Evolutionary conservation across 2,888 invertebrate genomes (phyloP), one percentile per base, ranked within the genome.

Genomic region (Meganola albula): DNA sequence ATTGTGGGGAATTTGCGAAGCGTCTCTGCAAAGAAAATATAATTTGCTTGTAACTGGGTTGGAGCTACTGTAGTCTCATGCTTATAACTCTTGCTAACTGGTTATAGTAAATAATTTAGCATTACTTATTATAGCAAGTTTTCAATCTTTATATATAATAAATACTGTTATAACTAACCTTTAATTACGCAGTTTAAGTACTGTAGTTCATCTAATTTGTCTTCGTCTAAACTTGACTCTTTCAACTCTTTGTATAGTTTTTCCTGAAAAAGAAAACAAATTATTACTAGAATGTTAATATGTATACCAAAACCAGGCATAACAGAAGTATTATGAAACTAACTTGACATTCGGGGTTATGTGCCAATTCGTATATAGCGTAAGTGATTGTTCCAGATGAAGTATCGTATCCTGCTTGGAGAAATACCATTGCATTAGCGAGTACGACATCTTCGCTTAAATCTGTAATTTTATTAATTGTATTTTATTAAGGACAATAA

Each of bases 331-430:
- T 10, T 4, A 10, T 2, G 11, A 10, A 10, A 20, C 20, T 24
- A 44, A 78, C 78, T 64, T 79, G 79, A 7, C 44, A 10, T 0
- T 62, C 40, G 2, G 59, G 60, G 1, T 56, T 27, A 13, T 61
- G 50, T 0, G 79, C 72, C 9, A 80, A 24, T 24, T 79, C 76
- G 8, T 63, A 61, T 0, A 48, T 36, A 0, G 36, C 2, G 28
- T 44, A 74, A 0, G 64, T 44, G 0, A 74, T 27, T 0, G 40
- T 4, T 0, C 47, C 27, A 0, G 67, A 68, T 0, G 66, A 52
- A 0, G 74, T 74, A 10, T 80, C 77, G 21, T 71, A 78, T 0
- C 77, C 80, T 0, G 55, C 79, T 36, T 71, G 68, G 2, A 80
- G 41, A 36, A 79, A 68, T 2, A 73, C 41, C 2, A 63, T 55